These are phyloP conservation scores for Ophthalmotilapia sp. DNA, from an alignment of 2,113 vertebrate genomes.

Conservation along the genomic window DNA sequence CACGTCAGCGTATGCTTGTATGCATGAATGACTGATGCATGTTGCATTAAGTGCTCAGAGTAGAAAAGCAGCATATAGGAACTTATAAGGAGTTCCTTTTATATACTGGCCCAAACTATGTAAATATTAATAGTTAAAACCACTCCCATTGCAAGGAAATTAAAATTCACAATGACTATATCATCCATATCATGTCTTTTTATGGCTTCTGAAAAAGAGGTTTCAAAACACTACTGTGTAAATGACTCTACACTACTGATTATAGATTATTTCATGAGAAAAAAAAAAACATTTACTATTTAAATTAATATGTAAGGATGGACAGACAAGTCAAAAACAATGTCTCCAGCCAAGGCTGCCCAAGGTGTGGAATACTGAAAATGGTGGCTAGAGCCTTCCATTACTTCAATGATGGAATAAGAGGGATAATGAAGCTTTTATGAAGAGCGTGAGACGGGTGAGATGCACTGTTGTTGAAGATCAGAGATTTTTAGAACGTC, in stretches of 20 bases:
- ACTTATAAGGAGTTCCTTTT: background rate
- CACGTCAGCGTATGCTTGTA: background rate
- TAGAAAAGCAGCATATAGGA: background rate
- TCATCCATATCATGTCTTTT: background rate
- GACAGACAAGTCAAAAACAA: background rate
- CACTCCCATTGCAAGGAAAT: background rate
- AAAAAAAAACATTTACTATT: background rate
- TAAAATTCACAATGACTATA: background rate
- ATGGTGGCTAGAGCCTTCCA: background rate
- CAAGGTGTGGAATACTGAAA: background rate
- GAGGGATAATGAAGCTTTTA: background rate
- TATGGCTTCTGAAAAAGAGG: background rate
- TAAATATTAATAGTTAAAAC: background rate
- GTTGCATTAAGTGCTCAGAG: background rate
- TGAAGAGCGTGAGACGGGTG: background rate
- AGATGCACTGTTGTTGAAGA: background rate
- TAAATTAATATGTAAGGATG: background rate
- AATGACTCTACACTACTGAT: background rate
- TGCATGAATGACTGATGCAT: background rate
- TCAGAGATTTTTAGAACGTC: background rate
- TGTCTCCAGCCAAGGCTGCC: background rate
- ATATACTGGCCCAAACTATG: background rate
- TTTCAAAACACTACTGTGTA: background rate
- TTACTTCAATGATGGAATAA: background rate
- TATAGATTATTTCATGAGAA: background rate